phyloP scores from a whole-genome alignment of 2,797 vertebrate genomes.

The Spondyliosoma cantharus region DNA sequence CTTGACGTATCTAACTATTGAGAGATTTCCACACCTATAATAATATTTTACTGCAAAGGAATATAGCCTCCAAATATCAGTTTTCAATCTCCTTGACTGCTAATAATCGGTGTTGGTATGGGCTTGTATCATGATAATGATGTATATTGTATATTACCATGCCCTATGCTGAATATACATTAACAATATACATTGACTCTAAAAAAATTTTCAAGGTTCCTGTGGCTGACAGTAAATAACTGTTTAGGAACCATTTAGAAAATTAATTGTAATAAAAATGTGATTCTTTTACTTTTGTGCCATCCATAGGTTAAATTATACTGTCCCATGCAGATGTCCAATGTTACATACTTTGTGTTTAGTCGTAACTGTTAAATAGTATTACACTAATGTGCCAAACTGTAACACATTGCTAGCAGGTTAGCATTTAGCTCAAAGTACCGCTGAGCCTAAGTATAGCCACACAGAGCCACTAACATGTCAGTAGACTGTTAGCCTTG shows the following conservation, averaged over 20 bases:
- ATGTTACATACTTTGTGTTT: not conserved
- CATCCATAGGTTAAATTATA: not conserved
- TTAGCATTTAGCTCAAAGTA: not conserved
- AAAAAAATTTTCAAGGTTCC: not conserved
- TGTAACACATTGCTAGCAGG: not conserved
- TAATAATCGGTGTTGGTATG: no score
- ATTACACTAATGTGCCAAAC: not conserved
- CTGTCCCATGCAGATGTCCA: not conserved
- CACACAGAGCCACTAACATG: not conserved
- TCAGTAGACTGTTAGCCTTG: not conserved
- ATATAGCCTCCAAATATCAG: no score
- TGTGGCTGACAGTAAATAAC: constrained; percentile 14
- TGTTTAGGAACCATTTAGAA: not conserved
- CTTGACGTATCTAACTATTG: no score
- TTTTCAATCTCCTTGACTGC: no score
- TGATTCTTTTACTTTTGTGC: not conserved
- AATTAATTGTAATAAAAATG: not conserved
- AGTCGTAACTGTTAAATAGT: not conserved
- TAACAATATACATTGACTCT: no score
- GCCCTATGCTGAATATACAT: no score
- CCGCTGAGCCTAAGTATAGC: not conserved
- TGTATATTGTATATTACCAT: no score
- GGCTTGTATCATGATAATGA: no score
- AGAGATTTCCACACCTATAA: no score
- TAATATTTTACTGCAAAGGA: no score